Conservation (phyloP, 1,140 invertebrate genomes). For the Scylla paramamosain region DNA sequence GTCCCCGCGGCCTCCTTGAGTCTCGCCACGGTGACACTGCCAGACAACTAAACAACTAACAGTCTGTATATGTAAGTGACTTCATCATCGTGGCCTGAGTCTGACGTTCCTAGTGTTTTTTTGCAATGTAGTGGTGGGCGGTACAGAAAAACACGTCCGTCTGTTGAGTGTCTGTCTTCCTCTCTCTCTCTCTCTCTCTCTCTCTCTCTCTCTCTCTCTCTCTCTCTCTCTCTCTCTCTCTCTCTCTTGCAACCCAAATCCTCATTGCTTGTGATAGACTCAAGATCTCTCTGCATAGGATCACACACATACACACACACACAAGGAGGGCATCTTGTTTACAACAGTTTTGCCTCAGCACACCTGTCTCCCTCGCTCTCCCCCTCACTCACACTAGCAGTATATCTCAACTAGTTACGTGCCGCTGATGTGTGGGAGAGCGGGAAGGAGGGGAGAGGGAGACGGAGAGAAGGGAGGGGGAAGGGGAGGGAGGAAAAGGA, state of each 20-base stretch:
- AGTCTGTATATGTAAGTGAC: background rate
- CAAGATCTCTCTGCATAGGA: background rate
- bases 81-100: background rate
- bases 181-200: background rate
- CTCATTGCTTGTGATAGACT: background rate
- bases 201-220: conserved; percentile 15
- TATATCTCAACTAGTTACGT: background rate
- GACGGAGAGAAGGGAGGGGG: background rate
- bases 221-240: conserved; percentile 8
- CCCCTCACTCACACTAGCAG: background rate
- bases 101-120: background rate
- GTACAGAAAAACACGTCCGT: background rate
- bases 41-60: background rate
- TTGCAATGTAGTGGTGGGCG: background rate
- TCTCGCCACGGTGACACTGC: background rate
- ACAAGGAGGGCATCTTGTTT: background rate
- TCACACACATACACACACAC: background rate
- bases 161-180: background rate
- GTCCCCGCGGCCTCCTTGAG: background rate
- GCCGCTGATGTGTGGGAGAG: background rate
- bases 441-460: background rate
- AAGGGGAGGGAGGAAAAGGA: background rate
- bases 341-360: background rate
- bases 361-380: background rate
- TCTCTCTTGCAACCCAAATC: background rate